Evolutionary conservation across 2,888 invertebrate genomes (phyloP), one percentile per base, ranked within the genome.

Genomic region (Gymnocheta viridis): DNA sequence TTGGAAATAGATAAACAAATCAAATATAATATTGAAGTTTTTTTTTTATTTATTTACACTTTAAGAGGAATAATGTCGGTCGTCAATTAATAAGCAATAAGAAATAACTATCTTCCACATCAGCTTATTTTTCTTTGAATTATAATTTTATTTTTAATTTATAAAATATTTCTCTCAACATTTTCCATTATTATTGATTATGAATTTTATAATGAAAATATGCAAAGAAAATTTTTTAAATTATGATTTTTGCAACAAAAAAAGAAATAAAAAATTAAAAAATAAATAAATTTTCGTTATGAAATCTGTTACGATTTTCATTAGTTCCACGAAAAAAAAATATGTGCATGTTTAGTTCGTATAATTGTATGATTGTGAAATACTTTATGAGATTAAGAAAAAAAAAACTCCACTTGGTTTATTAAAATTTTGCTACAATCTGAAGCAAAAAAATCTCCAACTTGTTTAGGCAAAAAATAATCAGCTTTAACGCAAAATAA

Each of bases 281-380:
- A 32, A 32, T 5, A 32, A 32, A 7, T 47, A 4, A 35, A 12
- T 49, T 66, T 67, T 3, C 2, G 17, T 51, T 67, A 54, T 17
- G 38, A 54, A 54, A 69, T 24, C 41, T 41, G 14, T 27, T 41
- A 51, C 32, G 27, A 27, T 69, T 69, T 41, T 14, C 38, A 35
- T 67, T 54, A 35, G 35, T 27, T 38, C 22, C 19, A 27, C n/a
- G 14, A 6, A 17, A 47, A 49, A 64, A 32, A 64, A 44, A 64
- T 29, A 64, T 19, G 14, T 56, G 41, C 41, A 27, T 44, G 70
- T 19, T 32, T 4, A n/a, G 14, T 58, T 56, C 2, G 24, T 70
- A 38, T 60, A 35, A 62, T 54, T 7, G 27, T 56, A 38, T 27
- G 49, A 74, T 74, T 64, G 62, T 54, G 41, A 74, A 74, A 74